These are phyloP conservation scores for Odontocerum albicorne DNA, from an alignment of 2,888 invertebrate species.

Conservation along the genomic window DNA sequence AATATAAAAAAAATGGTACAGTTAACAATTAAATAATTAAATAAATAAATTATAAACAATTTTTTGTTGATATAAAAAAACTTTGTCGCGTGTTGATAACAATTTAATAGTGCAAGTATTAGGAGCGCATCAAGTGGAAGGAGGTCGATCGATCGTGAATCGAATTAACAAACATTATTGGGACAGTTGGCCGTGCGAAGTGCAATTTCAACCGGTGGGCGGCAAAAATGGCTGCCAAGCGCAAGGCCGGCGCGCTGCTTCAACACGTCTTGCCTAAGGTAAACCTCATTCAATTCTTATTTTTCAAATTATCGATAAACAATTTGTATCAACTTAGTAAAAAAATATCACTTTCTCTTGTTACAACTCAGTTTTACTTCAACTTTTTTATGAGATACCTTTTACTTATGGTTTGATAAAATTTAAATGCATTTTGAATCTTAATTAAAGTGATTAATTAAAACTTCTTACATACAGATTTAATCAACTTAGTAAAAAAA, in stretches of 20 bases:
- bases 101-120: slow-evolving; percentile 9
- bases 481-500: too few relatives aligned
- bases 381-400: too few relatives aligned
- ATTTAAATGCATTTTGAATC: too few relatives aligned
- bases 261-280: slow-evolving; percentile 66
- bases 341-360: too few relatives aligned
- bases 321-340: too few relatives aligned
- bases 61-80: too few relatives aligned
- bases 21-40: too few relatives aligned
- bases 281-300: slow-evolving; percentile 40
- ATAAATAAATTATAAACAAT: neutral
- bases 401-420: too few relatives aligned
- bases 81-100: neutral
- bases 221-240: slow-evolving; percentile 67
- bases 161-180: neutral
- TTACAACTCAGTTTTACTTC: too few relatives aligned
- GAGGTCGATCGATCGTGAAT: neutral
- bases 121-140: slow-evolving; percentile 2
- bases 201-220: slow-evolving; percentile 3
- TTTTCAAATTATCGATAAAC: too few relatives aligned
- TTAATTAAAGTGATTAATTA: too few relatives aligned
- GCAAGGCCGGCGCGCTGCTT: slow-evolving; percentile 73
- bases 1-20: neutral
- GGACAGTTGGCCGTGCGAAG: neutral
- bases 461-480: too few relatives aligned